Evolutionary conservation across 35 echinoderm and acorn worm genomes (phyloP).

Genomic region (Diadema setosum): DNA sequence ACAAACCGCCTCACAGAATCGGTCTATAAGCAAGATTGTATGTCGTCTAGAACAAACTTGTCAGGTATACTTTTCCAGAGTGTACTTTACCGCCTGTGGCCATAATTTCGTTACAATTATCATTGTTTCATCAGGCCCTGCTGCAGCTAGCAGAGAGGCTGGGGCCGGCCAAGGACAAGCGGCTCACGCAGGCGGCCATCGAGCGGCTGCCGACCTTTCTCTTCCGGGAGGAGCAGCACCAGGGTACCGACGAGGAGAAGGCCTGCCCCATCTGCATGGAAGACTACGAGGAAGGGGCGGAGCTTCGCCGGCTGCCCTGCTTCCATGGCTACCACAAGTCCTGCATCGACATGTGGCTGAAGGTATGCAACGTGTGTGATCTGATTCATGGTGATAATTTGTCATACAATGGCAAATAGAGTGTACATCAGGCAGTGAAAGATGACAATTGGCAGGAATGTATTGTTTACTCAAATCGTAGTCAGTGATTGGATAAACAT

Average conservation of each 20-base stretch:
- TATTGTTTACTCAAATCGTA: slow-evolving; percentile 44
- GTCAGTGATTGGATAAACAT: not conserved
- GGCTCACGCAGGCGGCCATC: slow-evolving; percentile 24
- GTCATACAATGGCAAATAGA: not conserved
- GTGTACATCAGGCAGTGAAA: not conserved
- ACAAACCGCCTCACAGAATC: too few relatives aligned
- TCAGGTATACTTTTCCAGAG: too few relatives aligned
- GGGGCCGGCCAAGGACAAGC: slow-evolving; percentile 66
- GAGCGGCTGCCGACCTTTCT: slow-evolving; percentile 70
- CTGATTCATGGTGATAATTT: not conserved
- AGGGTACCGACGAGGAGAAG: slow-evolving; percentile 23
- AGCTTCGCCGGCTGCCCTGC: slow-evolving; percentile 73
- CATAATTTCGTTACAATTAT: too few relatives aligned
- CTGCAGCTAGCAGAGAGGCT: slow-evolving; percentile 59
- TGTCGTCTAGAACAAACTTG: too few relatives aligned
- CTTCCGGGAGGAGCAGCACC: not conserved
- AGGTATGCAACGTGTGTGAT: slow-evolving; percentile 45
- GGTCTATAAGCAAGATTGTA: too few relatives aligned
- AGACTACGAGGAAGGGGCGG: slow-evolving; percentile 71
- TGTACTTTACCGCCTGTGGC: too few relatives aligned
- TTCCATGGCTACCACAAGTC: slow-evolving; percentile 81
- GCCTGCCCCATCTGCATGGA: slow-evolving; percentile 83
- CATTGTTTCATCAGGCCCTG: too few relatives aligned
- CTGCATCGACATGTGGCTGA: slow-evolving; percentile 89
- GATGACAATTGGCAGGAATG: slow-evolving; percentile 57